Base-by-base conservation (phyloP, 1,140 invertebrate species). In the Mercenaria mercenaria region DNA sequence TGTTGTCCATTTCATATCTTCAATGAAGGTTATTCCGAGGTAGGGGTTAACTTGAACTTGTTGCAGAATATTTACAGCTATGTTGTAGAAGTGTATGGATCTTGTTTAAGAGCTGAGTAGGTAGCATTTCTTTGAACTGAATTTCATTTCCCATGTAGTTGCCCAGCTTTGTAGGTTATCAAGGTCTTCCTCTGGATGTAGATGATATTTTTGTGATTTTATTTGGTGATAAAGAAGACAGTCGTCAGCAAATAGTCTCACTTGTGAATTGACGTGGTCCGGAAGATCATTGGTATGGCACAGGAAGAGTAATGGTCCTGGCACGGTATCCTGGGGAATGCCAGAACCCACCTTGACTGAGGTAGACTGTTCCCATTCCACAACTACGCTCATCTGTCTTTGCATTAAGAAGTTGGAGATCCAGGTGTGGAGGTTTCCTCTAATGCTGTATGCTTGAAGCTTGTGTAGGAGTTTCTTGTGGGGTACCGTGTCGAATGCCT, bases 231-330 rank as follows among this genome's bases (percentile, higher is more conserved):
- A 90, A 26, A 86, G 56, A 20, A 90, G 76, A 41, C 81, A 79
- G 64, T 90, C 76, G 34, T 92, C 90, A 0, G 85, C 89, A 72
- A 92, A 91, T 23, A 92, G 86, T 39, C 91, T 41, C 18, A 74
- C 47, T 59, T 18, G 34, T n/a, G 89, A 92, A 34, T 86, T 79
- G 32, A 89, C 91, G 8, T 8, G 39, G 20, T 80, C 86, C 41
- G 82, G 91, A 20, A 91, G 61, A 80, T 92, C 90, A 41, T 91
- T 88, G 26, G 91, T 89, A 77, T 91, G 85, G 29, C 81, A 61
- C 15, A 91, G 80, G 47, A 86, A 86, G 23, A 86, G 83, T 3
- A 56, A 18, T 18, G 83, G 61, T 11, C 61, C 61, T 23, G 67
- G 3, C 15, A 84, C 61, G 6, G 61, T 67, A 29, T 37, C 61